Evolutionary conservation across 1,140 invertebrate species (phyloP), one percentile per base, ranked within the genome.

Genomic region (Meloidogyne floridensis): DNA sequence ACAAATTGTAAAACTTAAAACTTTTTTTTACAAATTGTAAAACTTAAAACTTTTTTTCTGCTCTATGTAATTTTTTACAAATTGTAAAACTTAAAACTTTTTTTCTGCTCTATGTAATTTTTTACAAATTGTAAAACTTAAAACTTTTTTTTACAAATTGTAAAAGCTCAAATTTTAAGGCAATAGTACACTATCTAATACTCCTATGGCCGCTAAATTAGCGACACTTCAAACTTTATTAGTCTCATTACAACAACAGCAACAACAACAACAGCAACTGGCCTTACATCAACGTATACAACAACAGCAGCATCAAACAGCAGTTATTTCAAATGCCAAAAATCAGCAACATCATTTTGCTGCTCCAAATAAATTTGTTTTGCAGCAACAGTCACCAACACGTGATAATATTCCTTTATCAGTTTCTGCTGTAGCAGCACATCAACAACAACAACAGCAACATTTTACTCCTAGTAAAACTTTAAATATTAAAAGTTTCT

Each of bases 271-370:
- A 11, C 18, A 32, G 32, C 32, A 32, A 32, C 32, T 71, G 18
- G 77, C 77, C 13, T 32, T 82, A 18, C 80, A 81, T n/a, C 80
- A 82, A n/a, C 80, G 74, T 7, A 47, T 56, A 10, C 54, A 56
- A 42, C 81, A 82, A 53, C 75, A 81, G 54, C 32, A 32, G 32
- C 32, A 32, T 32, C 32, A 32, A 32, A 51, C 80, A 13, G 51
- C 18, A 56, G 13, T 54, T 9, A 71, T 47, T 18, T 65, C 77
- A 43, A 20, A 54, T 3, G 51, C 77, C 10, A 69, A 59, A 20
- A 71, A 13, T 42, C 47, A 77, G 59, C 47, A 77, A n/a, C 76
- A 32, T 32, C 32, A 32, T 32, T 32, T 32, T 32, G 32, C 32
- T 32, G 32, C 32, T 32, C 32, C 32, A 2, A 32, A 32, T 32